Percentiles rank a stretch among this genome's conserved stretches.
These are phyloP conservation scores for Umimayanthus kanabou DNA, from an alignment of 92 coral and sea anemone species.

Conservation along the genomic window DNA sequence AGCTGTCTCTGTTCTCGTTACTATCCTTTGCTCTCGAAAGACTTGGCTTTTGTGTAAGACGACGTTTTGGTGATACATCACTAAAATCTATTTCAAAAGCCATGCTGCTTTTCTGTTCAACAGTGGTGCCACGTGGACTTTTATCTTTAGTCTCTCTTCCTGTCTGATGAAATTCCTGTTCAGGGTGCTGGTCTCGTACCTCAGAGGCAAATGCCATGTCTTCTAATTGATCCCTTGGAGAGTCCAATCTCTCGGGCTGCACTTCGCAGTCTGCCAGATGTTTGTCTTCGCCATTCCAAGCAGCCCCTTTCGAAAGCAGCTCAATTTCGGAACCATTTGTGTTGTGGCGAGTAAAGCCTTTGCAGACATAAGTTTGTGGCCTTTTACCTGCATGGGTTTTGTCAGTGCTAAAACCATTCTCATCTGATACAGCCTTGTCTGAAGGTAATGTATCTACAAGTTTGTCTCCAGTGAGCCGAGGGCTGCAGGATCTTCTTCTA, in stretches of 20 bases:
- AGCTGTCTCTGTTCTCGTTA: background rate
- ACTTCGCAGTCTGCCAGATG: background rate
- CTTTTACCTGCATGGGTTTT: background rate
- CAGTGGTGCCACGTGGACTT: background rate
- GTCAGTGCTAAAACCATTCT: background rate
- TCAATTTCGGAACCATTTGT: background rate
- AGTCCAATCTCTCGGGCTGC: background rate
- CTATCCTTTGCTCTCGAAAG: background rate
- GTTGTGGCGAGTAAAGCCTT: background rate
- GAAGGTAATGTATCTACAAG: background rate
- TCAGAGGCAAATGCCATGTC: background rate
- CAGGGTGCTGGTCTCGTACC: background rate
- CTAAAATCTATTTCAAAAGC: conserved; percentile 59
- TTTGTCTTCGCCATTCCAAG: background rate
- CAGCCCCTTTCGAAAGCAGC: background rate
- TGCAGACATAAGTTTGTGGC: conserved; percentile 11
- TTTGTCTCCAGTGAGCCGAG: background rate
- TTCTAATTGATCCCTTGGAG: background rate
- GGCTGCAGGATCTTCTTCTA: conserved; percentile 18
- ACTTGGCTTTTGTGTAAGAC: background rate
- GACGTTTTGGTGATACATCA: conserved; percentile 47
- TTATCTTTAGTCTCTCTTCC: background rate
- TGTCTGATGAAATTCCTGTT: background rate
- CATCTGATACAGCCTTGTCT: background rate
- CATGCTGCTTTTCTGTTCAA: conserved; percentile 18